A percentile compares a stretch with the other conserved stretches of the same genome.
phyloP scores from a whole-genome alignment of 2,797 vertebrate genomes.

The Staurois parvus region DNA sequence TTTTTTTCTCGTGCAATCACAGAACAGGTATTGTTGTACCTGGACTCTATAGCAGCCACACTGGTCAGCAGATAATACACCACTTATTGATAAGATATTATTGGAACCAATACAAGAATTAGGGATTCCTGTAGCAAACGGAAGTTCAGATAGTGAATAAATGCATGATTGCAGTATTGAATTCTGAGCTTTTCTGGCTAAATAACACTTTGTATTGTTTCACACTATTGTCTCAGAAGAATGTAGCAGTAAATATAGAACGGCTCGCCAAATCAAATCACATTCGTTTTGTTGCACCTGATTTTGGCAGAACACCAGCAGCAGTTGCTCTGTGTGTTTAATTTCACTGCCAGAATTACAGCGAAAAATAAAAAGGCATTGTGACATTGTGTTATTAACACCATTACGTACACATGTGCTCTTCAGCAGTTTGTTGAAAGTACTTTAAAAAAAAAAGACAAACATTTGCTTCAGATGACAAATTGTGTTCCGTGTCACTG shows the following conservation, averaged over 20 bases:
- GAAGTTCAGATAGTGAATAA: constrained; percentile 25
- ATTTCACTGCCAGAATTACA: constrained; percentile 48
- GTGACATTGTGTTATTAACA: constrained; percentile 49
- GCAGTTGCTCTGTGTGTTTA: constrained; percentile 46
- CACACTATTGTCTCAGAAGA: constrained; percentile 53
- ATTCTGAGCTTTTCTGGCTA: constrained; percentile 40
- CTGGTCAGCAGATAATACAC: no score
- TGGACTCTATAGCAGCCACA: no score
- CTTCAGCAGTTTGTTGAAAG: constrained; percentile 30
- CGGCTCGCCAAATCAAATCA: constrained; percentile 57
- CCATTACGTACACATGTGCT: constrained; percentile 39
- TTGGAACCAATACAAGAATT: background rate
- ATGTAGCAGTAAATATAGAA: constrained; percentile 52
- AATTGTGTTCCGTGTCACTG: background rate
- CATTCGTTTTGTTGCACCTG: constrained; percentile 44
- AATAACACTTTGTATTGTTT: constrained; percentile 47
- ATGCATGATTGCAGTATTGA: constrained; percentile 46
- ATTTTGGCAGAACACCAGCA: constrained; percentile 60
- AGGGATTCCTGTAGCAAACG: background rate
- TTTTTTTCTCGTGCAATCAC: no score
- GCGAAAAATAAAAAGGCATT: constrained; percentile 35
- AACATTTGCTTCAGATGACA: constrained; percentile 14
- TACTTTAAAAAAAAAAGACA: constrained; percentile 4
- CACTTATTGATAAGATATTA: no score
- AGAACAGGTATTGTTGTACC: no score